Base-by-base conservation (phyloP, 2,888 invertebrate genomes). In the Entomobrya multifasciata region DNA sequence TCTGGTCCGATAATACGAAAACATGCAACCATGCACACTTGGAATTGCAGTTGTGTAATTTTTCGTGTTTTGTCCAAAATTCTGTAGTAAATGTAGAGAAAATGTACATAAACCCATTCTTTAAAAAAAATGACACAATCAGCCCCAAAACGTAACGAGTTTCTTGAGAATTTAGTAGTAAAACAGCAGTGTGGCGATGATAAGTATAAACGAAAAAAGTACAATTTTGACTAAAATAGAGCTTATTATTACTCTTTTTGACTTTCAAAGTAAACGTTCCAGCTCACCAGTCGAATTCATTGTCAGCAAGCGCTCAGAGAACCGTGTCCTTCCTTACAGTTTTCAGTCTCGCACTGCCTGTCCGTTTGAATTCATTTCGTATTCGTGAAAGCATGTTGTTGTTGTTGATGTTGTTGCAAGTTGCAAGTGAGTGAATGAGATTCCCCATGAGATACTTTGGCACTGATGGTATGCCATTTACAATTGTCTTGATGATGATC, bases 361-460 rank as follows among this genome's bases (percentile, higher is more conserved):
- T 27, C 62, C n/a, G 62, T 62, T 30, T 49, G 17, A 22, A 44
- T 36, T 25, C 67, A 44, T 41, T 70, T 25, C 49, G 70, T 70
- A 47, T 70, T 70, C 70, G 15, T 47, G 25, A 70, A 47, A 44
- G 70, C 70, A 47, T 70, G 70, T 25, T 70, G 44, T 22, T 74
- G 77, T 77, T 77, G 77, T 77, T n/a, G n/a, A n/a, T n/a, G n/a
- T n/a, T n/a, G n/a, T n/a, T n/a, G n/a, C n/a, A n/a, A n/a, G n/a
- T n/a, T 77, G 57, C 77, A 77, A 77, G 77, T 60, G 77, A 77
- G 57, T 77, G 77, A 77, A 77, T 60, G 22, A 77, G 60, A 77
- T 77, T 77, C 77, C 77, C 60, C 77, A 44, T 52, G 60, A 77
- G 77, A 77, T 20, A 44, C 41, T 41, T 55, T 52, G 17, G 27